These are phyloP conservation scores for Porites lobata DNA, from an alignment of 92 coral and sea anemone species.

Conservation along the genomic window DNA sequence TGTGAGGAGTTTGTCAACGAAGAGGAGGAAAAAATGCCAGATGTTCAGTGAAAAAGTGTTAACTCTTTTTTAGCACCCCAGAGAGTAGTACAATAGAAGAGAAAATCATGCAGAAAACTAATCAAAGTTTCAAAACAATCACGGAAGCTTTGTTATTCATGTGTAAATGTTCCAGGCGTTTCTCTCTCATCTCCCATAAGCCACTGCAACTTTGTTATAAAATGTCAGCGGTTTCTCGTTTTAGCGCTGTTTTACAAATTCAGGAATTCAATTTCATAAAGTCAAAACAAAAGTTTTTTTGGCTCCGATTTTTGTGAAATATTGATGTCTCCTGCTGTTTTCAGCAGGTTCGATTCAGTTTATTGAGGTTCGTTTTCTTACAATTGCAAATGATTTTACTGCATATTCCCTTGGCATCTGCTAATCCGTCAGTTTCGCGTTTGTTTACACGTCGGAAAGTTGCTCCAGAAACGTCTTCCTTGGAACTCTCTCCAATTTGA, in stretches of 20 bases:
- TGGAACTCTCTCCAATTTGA: not conserved
- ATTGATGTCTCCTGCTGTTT: constrained; percentile 18
- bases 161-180: constrained; percentile 14
- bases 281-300: not conserved
- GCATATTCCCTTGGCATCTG: not conserved
- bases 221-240: constrained; percentile 7
- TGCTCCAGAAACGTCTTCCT: not conserved
- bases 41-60: not conserved
- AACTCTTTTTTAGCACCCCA: not conserved
- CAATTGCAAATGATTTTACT: constrained; percentile 8
- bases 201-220: not conserved
- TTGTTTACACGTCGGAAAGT: too few species aligned
- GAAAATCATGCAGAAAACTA: not conserved
- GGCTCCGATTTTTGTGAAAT: constrained; percentile 15
- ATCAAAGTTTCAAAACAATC: constrained; percentile 1
- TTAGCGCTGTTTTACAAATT: constrained; percentile 14
- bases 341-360: constrained; percentile 18
- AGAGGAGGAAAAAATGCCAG: constrained; percentile 18
- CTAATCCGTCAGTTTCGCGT: too few species aligned
- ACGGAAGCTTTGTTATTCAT: constrained; percentile 1
- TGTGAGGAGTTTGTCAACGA: not conserved
- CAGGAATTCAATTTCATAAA: not conserved
- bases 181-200: constrained; percentile 10
- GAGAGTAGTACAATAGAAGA: not conserved
- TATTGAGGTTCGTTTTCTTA: constrained; percentile 13